Conservation (phyloP, 2,888 invertebrate genomes). For the Sesia apiformis region DNA sequence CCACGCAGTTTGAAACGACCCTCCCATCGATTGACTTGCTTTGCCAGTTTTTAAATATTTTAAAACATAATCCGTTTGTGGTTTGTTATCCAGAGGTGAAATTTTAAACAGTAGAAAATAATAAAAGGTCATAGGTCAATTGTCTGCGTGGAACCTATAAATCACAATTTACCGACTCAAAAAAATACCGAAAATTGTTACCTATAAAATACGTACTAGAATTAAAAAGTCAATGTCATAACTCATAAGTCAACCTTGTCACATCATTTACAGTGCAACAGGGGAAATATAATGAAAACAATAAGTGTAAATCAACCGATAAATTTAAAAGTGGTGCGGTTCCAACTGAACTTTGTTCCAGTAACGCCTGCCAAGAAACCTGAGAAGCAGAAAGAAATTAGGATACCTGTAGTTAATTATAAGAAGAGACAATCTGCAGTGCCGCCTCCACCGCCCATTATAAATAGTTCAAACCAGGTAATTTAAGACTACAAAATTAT, state of each 20-base stretch:
- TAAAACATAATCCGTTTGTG: no score
- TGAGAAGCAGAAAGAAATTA: constrained; percentile 40
- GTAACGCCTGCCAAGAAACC: constrained; percentile 19
- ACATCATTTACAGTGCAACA: neutral
- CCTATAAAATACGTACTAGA: no score
- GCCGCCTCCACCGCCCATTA: constrained; percentile 41
- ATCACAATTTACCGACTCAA: no score
- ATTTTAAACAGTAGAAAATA: no score
- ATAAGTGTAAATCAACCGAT: constrained; percentile 49
- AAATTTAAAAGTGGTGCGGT: constrained; percentile 59
- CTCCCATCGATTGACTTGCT: neutral
- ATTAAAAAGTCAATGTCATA: neutral
- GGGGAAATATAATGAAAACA: constrained; percentile 39
- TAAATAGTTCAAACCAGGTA: constrained; percentile 32
- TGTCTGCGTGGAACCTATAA: no score
- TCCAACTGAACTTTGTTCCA: constrained; percentile 49
- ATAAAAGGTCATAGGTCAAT: no score
- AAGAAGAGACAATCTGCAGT: constrained; percentile 29
- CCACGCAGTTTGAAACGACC: neutral
- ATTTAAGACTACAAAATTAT: neutral
- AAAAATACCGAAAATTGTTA: no score
- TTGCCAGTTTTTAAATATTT: neutral
- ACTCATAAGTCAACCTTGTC: no score
- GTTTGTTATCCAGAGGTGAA: no score
- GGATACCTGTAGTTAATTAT: constrained; percentile 32